Evolutionary conservation across 2,888 invertebrate genomes (phyloP).

Genomic region (Phalangium opilio): DNA sequence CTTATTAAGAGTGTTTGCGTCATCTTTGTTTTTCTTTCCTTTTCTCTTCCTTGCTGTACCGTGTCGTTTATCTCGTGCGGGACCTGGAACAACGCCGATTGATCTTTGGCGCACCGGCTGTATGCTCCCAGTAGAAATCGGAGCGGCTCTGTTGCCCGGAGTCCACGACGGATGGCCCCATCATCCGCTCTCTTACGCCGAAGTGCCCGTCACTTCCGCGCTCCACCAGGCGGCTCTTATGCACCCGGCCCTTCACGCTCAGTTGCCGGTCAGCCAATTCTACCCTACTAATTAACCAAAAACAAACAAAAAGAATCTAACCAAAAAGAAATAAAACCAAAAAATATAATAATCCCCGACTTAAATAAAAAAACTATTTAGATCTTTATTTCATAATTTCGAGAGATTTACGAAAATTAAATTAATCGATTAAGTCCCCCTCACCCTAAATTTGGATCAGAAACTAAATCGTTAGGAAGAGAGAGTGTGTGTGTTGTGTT

Average conservation of each 20-base stretch:
- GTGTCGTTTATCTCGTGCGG: too few relatives aligned
- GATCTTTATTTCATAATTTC: not conserved
- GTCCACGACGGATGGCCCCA: conserved; percentile 82
- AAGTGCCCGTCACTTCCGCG: conserved; percentile 52
- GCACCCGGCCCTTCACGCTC: conserved; percentile 89
- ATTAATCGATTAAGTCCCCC: not conserved
- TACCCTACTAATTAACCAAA: not conserved
- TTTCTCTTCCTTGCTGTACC: too few relatives aligned
- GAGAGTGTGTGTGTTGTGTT: not conserved
- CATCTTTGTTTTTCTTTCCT: too few relatives aligned
- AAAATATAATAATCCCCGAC: not conserved
- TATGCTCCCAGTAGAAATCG: conserved; percentile 50
- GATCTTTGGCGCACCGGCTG: too few relatives aligned
- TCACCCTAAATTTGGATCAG: too few relatives aligned
- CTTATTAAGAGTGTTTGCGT: too few relatives aligned
- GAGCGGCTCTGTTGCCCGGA: conserved; percentile 87
- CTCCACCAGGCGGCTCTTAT: conserved; percentile 48
- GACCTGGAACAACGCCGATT: too few relatives aligned
- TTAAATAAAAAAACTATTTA: not conserved
- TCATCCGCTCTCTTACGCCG: conserved; percentile 44
- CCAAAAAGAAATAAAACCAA: not conserved
- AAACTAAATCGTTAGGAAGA: too few relatives aligned
- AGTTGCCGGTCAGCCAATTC: conserved; percentile 68
- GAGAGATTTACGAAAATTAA: not conserved
- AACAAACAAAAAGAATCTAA: too few relatives aligned